Base-by-base conservation (phyloP, 2,113 vertebrate genomes). In the Morone chrysops region DNA sequence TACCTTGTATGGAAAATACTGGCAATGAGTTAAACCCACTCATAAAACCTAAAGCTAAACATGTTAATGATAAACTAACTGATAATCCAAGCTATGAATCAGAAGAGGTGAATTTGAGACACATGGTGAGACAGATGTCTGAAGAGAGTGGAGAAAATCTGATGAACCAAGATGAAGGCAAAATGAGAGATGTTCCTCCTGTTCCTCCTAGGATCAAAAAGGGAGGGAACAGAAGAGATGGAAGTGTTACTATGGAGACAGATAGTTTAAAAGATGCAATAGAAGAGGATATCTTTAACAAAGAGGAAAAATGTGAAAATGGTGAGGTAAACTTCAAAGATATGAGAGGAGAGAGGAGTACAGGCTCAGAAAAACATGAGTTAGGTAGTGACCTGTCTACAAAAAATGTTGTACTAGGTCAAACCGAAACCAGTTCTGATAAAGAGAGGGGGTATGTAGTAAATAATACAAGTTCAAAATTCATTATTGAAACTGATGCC, bases 141-240 rank as follows among this genome's bases (percentile, higher is more conserved):
- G 85, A 86, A 40, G 80, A 93, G 25, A 80, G 70, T 1, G n/a
- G 50, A 22, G 87, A 75, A 20, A 50, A 54, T 67, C 51, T 61
- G 40, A 57, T 56, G 4, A 72, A 20, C 40, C 53, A 81, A 78
- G 85, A 31, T 25, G 36, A 66, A 78, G 56, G n/a, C 54, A 82
- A 81, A 62, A 83, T 20, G 6, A 20, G 48, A 53, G 80, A 85
- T 13, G 22, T 66, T 12, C 93, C 92, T 22, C 80, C 71, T 70
- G 86, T 93, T 84, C 92, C 92, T 70, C 94, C 92, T 0, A 85
- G 94, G 66, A 90, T 62, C 67, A 93, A 90, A 87, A 94, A 80
- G 68, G 85, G 31, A 70, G 72, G 60, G 0, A 83, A 36, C 8
- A 86, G 66, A 78, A 70, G 66, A 81, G 74, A 85, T 54, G 84